Evolutionary conservation across 2,888 invertebrate genomes (phyloP), one percentile per base, ranked within the genome.

Genomic region (Eulithis prunata): DNA sequence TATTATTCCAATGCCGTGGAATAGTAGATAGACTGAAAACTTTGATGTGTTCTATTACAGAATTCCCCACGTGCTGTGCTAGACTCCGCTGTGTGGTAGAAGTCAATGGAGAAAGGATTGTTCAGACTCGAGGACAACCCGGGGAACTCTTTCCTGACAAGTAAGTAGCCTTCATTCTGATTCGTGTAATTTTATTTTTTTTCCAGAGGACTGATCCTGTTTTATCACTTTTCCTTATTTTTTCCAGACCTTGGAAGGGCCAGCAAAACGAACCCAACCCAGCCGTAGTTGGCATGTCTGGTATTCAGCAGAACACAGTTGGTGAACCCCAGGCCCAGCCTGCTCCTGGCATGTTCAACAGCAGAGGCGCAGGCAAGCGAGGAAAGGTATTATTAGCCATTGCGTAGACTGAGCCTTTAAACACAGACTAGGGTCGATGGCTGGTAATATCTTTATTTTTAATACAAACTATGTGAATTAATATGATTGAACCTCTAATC

Each of bases 101-200:
- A 77, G 80, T 89, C 0, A 91, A 90, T 46, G 93, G 93, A 1
- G 93, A 93, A 75, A 84, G 93, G 54, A 91, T 92, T 45, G 93
- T 93, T 0, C 92, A 92, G 67, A 93, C 93, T 0, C 78, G 93
- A 69, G 93, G 93, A 11, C 93, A 93, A 47, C 93, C 93, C 11
- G 93, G 93, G 4, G 93, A 93, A 82, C 77, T 93, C 0, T 93
- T 93, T 81, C 93, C 93, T 41, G 93, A 93, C 70, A 93, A 93
- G 93, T 92, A 76, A 85, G 86, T 71, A 57, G n/a, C 53, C 32
- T 57, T 41, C 41, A 41, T 2, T 41, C 2, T 41, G 41, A 8
- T 11, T 41, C 4, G 32, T 32, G 32, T 4, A 8, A 2, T 5
- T 10, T 5, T 41, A 41, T 41, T 2, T 41, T 10, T 41, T 7